A percentile compares a stretch with the other conserved stretches of the same genome.
These are phyloP conservation scores for Dipodomys spectabilis DNA, from an alignment of 2,113 vertebrate genomes.

Conservation along the genomic window DNA sequence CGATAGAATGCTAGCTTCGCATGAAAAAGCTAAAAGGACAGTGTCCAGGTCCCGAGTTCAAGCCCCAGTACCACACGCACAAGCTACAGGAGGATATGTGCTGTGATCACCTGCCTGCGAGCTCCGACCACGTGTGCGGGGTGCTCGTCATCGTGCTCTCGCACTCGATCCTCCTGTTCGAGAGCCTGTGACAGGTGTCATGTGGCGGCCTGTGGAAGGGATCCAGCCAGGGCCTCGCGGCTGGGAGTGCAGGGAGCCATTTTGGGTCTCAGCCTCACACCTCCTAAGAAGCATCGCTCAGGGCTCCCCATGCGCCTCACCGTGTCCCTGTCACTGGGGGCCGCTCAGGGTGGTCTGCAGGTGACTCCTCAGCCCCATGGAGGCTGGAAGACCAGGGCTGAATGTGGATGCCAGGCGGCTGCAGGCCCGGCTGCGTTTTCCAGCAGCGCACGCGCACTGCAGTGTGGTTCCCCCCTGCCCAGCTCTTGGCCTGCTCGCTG, in stretches of 20 bases:
- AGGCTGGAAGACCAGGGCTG: background rate
- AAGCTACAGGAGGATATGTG: background rate
- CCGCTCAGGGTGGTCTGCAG: background rate
- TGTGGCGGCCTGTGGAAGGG: background rate
- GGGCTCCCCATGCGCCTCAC: background rate
- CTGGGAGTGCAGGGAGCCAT: background rate
- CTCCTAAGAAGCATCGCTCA: background rate
- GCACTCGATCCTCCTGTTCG: too few species aligned
- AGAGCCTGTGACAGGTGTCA: background rate
- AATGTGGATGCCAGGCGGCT: too few species aligned
- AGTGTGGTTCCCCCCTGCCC: background rate
- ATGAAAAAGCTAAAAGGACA: too few species aligned
- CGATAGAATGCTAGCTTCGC: too few species aligned
- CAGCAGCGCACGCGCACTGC: rapidly evolving
- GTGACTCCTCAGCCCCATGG: background rate
- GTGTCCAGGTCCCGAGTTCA: too few species aligned
- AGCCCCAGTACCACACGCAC: too few species aligned
- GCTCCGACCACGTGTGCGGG: background rate
- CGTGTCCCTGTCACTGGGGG: background rate
- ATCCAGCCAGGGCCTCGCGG: too few species aligned
- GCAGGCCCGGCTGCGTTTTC: background rate
- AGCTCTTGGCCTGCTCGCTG: constrained; percentile 39
- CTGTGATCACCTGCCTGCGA: too few species aligned
- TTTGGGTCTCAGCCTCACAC: background rate
- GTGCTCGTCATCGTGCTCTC: background rate